Evolutionary conservation across 2,113 vertebrate genomes (phyloP).

Genomic region (Theristicus caerulescens): DNA sequence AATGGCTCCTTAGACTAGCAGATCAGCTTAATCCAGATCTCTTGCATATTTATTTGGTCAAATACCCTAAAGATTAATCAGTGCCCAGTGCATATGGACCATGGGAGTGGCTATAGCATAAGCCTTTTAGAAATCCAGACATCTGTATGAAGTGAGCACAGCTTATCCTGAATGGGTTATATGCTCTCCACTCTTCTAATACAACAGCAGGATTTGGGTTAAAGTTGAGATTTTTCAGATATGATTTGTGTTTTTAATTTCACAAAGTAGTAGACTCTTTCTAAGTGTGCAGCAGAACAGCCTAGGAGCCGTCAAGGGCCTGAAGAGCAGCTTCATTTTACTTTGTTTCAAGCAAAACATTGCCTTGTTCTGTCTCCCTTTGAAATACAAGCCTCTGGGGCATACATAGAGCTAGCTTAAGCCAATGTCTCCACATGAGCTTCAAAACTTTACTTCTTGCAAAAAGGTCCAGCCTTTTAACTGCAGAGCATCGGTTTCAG

Average conservation of each 20-base stretch:
- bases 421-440: neutral
- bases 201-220: neutral
- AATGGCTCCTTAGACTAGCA: neutral
- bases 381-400: neutral
- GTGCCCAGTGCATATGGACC: neutral
- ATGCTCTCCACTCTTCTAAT: neutral
- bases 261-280: neutral
- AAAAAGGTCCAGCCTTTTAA: neutral
- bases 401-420: neutral
- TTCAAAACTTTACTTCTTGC: neutral
- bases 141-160: slow-evolving; percentile 1
- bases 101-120: neutral
- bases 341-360: neutral
- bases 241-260: slow-evolving; percentile 14
- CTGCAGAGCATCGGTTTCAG: neutral
- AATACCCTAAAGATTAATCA: slow-evolving; percentile 18
- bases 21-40: slow-evolving; percentile 11
- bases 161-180: neutral
- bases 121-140: slow-evolving; percentile 31
- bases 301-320: neutral
- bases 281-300: neutral
- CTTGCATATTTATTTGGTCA: slow-evolving; percentile 12
- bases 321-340: neutral
- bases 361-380: neutral
- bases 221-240: neutral